Conservation (phyloP, 1,140 invertebrate genomes). For the Pteromalus puparum region DNA sequence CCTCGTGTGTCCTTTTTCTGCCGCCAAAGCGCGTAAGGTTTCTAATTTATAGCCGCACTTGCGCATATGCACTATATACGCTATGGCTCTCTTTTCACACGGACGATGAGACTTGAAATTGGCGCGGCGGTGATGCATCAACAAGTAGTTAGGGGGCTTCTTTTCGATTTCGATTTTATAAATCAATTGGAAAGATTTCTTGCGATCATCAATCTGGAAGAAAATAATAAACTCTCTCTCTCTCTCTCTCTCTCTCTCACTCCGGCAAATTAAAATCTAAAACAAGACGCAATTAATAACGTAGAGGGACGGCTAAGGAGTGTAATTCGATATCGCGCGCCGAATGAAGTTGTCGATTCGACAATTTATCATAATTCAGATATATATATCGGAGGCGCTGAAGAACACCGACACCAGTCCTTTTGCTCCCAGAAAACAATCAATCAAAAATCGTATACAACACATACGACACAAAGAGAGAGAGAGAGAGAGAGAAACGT, state of each 20-base stretch:
- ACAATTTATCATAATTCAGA: slow-evolving; percentile 39
- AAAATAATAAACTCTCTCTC: background rate
- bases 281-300: background rate
- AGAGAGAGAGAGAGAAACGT: background rate
- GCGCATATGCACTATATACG: background rate
- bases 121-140: background rate
- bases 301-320: no score
- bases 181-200: background rate
- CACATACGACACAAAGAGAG: background rate
- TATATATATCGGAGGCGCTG: background rate
- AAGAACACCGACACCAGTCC: slow-evolving; percentile 3
- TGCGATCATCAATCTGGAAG: background rate
- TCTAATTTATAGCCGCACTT: slow-evolving; percentile 48
- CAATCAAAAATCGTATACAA: slow-evolving; percentile 42
- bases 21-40: slow-evolving; percentile 23
- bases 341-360: slow-evolving; percentile 35
- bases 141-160: slow-evolving; percentile 25
- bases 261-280: slow-evolving; percentile 3
- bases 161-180: background rate
- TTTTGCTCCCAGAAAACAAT: slow-evolving; percentile 8
- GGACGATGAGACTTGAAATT: slow-evolving; percentile 9
- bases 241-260: no score
- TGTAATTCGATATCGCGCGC: background rate
- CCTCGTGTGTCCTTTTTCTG: slow-evolving; percentile 24
- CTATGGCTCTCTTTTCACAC: slow-evolving; percentile 44